These are phyloP conservation scores for Endotricha flammealis DNA, from an alignment of 2,888 invertebrate species.

Conservation along the genomic window DNA sequence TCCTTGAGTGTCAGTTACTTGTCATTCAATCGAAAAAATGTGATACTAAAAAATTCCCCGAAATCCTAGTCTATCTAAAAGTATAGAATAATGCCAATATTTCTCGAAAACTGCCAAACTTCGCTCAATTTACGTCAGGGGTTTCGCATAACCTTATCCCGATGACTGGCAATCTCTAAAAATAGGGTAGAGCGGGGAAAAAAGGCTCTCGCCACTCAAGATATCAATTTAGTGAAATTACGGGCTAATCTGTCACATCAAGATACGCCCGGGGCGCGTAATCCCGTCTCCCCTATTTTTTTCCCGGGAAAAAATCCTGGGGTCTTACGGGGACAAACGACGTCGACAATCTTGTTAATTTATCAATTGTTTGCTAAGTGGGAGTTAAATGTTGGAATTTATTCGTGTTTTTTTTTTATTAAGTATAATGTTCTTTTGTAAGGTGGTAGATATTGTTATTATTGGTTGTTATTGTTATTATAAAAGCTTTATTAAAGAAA, in stretches of 20 bases:
- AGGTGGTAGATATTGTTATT: too few species aligned
- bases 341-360: constrained; percentile 64
- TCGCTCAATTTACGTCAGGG: constrained; percentile 44
- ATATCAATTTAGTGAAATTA: constrained; percentile 76
- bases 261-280: constrained; percentile 56
- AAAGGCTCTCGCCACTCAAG: constrained; percentile 54
- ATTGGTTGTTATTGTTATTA: too few species aligned
- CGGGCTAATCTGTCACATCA: constrained; percentile 75
- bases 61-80: too few species aligned
- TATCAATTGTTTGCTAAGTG: constrained; percentile 59
- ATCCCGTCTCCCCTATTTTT: constrained; percentile 60
- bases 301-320: constrained; percentile 36
- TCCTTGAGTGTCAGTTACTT: too few species aligned
- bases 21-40: too few species aligned
- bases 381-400: too few species aligned
- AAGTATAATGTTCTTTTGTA: too few species aligned
- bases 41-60: too few species aligned
- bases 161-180: constrained; percentile 63
- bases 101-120: constrained; percentile 15
- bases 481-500: too few species aligned
- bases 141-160: constrained; percentile 38
- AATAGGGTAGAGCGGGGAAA: constrained; percentile 37
- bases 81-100: background rate
- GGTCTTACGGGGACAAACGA: constrained; percentile 36
- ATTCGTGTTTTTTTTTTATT: too few species aligned